These are phyloP conservation scores for Sterrhoptilus dennistouni DNA, from an alignment of 2,113 vertebrate genomes.

Conservation along the genomic window DNA sequence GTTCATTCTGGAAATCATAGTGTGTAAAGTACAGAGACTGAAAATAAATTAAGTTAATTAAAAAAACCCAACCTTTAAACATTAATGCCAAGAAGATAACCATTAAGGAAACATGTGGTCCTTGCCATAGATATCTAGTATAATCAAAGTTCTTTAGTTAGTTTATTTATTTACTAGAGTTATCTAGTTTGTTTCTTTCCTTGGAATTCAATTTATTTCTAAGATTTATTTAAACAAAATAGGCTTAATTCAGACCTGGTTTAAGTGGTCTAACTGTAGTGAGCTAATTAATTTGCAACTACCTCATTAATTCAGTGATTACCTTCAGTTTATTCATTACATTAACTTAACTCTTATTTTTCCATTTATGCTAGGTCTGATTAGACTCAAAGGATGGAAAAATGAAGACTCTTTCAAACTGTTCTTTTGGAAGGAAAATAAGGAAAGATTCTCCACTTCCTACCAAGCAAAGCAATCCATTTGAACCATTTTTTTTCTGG, in stretches of 20 bases:
- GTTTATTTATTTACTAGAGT: neutral
- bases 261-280: neutral
- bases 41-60: neutral
- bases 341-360: constrained; percentile 17
- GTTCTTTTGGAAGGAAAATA: neutral
- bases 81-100: neutral
- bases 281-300: constrained; percentile 17
- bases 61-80: neutral
- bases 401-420: neutral
- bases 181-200: neutral
- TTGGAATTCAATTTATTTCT: neutral
- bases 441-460: neutral
- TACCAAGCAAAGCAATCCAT: neutral
- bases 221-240: neutral
- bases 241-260: neutral
- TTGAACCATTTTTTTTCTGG: neutral
- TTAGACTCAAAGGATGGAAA: neutral
- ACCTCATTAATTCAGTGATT: constrained; percentile 51
- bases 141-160: neutral
- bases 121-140: neutral
- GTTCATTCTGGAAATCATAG: neutral
- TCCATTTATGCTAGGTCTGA: neutral
- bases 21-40: neutral
- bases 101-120: neutral
- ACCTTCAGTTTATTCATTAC: constrained; percentile 39